Evolutionary conservation across 2,113 vertebrate species (phyloP).

Genomic region (Vimba vimba): DNA sequence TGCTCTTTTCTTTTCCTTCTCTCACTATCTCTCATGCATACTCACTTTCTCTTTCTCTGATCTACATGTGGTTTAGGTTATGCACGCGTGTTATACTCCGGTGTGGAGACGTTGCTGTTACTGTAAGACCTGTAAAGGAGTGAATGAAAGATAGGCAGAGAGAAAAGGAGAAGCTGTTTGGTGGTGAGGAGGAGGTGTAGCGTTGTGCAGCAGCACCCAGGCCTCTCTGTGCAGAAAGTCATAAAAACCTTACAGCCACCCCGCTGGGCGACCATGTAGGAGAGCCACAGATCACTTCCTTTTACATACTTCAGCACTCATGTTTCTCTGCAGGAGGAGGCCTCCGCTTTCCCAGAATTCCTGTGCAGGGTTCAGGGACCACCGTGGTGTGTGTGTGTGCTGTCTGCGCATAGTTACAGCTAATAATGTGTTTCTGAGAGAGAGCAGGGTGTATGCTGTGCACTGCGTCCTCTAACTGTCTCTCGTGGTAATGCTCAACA

Average conservation of each 20-base stretch:
- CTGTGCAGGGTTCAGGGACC: constrained; percentile 68
- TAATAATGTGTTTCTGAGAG: constrained; percentile 61
- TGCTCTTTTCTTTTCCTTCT: neutral
- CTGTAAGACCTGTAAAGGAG: constrained; percentile 56
- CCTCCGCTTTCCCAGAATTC: constrained; percentile 57
- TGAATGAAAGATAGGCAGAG: constrained; percentile 56
- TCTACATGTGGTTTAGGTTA: constrained; percentile 71
- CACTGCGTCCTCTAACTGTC: constrained; percentile 29
- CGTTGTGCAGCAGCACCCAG: constrained; percentile 27
- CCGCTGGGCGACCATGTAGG: constrained; percentile 68
- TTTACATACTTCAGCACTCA: constrained; percentile 56
- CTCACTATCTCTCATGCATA: neutral
- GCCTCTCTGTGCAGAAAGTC: constrained; percentile 71
- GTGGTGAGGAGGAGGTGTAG: neutral
- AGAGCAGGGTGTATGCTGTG: constrained; percentile 37
- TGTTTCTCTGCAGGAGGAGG: constrained; percentile 47
- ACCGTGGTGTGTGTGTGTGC: constrained; percentile 58
- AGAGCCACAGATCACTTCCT: constrained; percentile 74
- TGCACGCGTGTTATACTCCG: constrained; percentile 62
- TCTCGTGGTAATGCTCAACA: constrained; percentile 30
- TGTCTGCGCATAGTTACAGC: constrained; percentile 60
- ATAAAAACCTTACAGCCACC: constrained; percentile 83
- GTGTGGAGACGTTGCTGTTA: constrained; percentile 58
- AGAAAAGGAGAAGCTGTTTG: constrained; percentile 36
- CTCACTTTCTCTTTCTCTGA: constrained; percentile 24